A percentile compares a stretch with the other conserved stretches of the same genome.
These are phyloP conservation scores for Acanthis flammea DNA, from an alignment of 2,797 vertebrate species.

Conservation along the genomic window DNA sequence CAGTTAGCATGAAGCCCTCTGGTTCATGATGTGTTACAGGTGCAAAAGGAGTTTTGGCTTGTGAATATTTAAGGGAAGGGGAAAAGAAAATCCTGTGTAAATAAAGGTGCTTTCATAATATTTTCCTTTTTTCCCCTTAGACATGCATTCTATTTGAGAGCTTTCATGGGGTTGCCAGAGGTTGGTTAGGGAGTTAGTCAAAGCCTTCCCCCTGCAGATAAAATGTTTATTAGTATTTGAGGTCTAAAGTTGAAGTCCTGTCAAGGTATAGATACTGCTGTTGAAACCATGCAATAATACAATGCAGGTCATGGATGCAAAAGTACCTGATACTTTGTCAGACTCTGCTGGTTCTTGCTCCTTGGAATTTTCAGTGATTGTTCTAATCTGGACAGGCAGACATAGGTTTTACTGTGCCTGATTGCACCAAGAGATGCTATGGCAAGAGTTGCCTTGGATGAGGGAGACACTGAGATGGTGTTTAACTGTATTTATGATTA, in stretches of 20 bases:
- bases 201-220: background rate
- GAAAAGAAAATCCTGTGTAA: background rate
- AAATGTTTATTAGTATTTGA: background rate
- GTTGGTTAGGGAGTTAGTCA: background rate
- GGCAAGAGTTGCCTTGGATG: background rate
- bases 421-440: background rate
- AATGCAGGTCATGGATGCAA: rapidly evolving
- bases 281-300: background rate
- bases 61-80: background rate
- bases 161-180: background rate
- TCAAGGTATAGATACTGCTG: background rate
- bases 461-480: background rate
- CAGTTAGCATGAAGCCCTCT: background rate
- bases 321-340: background rate
- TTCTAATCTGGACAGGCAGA: background rate
- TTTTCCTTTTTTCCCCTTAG: background rate
- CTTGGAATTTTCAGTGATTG: background rate
- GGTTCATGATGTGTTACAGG: background rate
- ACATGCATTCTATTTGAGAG: background rate
- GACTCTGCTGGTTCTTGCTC: background rate
- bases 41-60: background rate
- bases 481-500: background rate
- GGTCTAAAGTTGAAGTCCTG: background rate
- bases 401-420: background rate
- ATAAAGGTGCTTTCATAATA: background rate